phyloP scores from a whole-genome alignment of 2,113 vertebrate genomes.

The Acanthochromis polyacanthus region DNA sequence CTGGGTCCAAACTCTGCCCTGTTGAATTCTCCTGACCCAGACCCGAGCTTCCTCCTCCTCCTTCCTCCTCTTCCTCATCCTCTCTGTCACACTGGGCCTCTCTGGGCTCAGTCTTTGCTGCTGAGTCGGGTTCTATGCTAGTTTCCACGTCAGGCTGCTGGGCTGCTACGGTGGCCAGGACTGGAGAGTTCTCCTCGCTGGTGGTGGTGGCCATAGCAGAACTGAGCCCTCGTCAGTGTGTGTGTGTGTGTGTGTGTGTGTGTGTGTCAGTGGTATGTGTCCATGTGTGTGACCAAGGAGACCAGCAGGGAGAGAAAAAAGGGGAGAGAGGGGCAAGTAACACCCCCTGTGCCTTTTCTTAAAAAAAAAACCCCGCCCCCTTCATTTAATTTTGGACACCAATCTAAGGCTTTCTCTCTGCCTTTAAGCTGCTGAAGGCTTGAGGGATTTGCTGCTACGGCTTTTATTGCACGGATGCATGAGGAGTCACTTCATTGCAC shows the following conservation, averaged over 20 bases:
- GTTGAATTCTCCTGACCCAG: slow-evolving; percentile 34
- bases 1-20: slow-evolving; percentile 69
- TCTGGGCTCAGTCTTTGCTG: slow-evolving; percentile 52
- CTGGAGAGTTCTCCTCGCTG: slow-evolving; percentile 71
- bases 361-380: slow-evolving; percentile 60
- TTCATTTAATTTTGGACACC: slow-evolving; percentile 62
- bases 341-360: slow-evolving; percentile 64
- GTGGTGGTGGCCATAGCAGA: slow-evolving; percentile 78
- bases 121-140: slow-evolving; percentile 60
- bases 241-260: slow-evolving; percentile 62
- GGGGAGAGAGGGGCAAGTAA: slow-evolving; percentile 58
- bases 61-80: slow-evolving; percentile 77
- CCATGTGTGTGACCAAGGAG: slow-evolving; percentile 77
- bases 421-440: slow-evolving; percentile 19
- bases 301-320: slow-evolving; percentile 57
- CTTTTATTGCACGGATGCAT: slow-evolving; percentile 18
- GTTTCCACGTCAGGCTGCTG: slow-evolving; percentile 66
- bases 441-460: slow-evolving; percentile 18
- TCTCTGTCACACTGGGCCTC: slow-evolving; percentile 48
- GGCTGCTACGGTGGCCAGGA: slow-evolving; percentile 52
- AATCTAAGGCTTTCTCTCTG: slow-evolving; percentile 47
- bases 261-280: slow-evolving; percentile 72
- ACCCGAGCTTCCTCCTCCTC: slow-evolving; percentile 45
- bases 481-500: slow-evolving; percentile 15
- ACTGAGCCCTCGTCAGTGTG: slow-evolving; percentile 78